phyloP scores from a whole-genome alignment of 53 echinoderm and acorn worm species.

The Holothuria scabra region DNA sequence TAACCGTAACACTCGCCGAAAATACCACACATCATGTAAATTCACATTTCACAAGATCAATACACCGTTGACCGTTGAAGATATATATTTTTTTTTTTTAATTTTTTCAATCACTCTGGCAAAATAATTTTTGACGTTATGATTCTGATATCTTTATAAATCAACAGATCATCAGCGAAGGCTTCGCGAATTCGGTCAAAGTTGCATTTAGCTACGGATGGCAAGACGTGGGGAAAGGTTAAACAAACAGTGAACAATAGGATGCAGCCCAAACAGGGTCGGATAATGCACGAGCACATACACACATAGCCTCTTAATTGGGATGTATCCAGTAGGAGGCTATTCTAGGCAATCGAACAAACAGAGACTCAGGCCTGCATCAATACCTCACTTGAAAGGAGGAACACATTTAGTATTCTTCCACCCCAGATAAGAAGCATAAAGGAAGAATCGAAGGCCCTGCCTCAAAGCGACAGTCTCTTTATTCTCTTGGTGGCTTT shows the following conservation, averaged over 20 bases:
- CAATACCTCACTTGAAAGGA: constrained; percentile 23
- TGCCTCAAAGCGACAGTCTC: constrained; percentile 16
- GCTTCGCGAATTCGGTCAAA: too few species aligned
- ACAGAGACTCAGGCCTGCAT: neutral
- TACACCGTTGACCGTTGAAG: too few species aligned
- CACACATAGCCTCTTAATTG: constrained; percentile 16
- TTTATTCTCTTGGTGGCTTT: neutral
- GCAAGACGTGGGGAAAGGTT: neutral
- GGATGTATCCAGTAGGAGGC: constrained; percentile 8
- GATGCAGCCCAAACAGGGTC: neutral
- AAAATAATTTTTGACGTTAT: too few species aligned
- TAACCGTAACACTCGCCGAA: too few species aligned
- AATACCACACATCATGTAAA: too few species aligned
- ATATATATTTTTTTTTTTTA: too few species aligned
- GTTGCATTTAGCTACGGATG: too few species aligned
- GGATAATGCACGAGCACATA: neutral
- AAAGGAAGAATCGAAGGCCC: constrained; percentile 3
- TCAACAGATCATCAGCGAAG: too few species aligned
- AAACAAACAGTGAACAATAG: constrained; percentile 7
- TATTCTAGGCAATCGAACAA: neutral
- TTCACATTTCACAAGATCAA: too few species aligned
- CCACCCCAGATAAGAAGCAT: constrained; percentile 6
- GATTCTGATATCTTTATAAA: too few species aligned
- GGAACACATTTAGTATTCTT: constrained; percentile 10
- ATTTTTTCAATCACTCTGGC: too few species aligned